Percentiles rank a stretch among this genome's conserved stretches.
Conservation (phyloP, 1,140 invertebrate species). For the Drosophila ohnishii region DNA sequence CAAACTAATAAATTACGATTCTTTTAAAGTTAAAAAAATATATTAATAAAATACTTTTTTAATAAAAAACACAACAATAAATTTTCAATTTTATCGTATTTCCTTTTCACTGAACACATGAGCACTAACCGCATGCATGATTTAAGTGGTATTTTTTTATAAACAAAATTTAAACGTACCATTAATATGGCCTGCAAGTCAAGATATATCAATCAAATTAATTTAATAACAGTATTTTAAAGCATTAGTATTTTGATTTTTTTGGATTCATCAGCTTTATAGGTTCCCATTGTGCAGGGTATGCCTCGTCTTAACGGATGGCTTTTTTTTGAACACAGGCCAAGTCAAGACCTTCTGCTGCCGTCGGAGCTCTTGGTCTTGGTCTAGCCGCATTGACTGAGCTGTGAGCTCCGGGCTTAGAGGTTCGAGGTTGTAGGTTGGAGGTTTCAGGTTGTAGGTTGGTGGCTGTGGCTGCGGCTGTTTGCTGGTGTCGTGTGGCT, state of each 20-base stretch:
- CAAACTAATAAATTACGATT: background rate
- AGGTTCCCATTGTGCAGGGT: background rate
- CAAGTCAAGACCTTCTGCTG: slow-evolving; percentile 28
- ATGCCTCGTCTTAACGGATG: background rate
- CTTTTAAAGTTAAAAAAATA: background rate
- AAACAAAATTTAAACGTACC: background rate
- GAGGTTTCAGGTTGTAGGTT: slow-evolving; percentile 9
- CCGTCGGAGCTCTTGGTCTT: slow-evolving; percentile 41
- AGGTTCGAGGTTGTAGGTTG: slow-evolving; percentile 7
- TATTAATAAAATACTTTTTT: background rate
- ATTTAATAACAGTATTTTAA: background rate
- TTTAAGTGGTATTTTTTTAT: background rate
- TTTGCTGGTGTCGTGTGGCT: slow-evolving; percentile 59
- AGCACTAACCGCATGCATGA: background rate
- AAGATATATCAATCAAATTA: background rate
- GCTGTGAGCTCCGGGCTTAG: background rate
- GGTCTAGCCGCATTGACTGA: slow-evolving; percentile 47
- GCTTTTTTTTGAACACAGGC: background rate
- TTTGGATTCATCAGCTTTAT: no score
- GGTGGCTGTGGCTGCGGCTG: slow-evolving; percentile 48
- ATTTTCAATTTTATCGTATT: slow-evolving; percentile 4
- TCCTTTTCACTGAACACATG: background rate
- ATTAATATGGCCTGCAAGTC: background rate
- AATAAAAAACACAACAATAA: background rate
- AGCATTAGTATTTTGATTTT: no score